Percentiles rank a stretch among this genome's conserved stretches.
Evolutionary conservation across 2,113 vertebrate genomes (phyloP).

Genomic region (Labrus mixtus): DNA sequence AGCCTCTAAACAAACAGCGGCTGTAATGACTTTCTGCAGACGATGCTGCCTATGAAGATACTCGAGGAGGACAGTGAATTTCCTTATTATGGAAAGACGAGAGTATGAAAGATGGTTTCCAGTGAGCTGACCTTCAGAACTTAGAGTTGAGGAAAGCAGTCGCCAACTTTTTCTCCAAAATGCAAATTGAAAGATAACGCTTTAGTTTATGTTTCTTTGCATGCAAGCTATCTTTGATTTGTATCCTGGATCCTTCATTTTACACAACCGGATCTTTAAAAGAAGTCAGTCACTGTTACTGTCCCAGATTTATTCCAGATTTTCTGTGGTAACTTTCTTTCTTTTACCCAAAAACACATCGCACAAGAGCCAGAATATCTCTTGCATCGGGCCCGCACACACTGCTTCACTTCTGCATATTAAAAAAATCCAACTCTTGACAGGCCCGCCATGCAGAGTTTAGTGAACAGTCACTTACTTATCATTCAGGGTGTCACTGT

Average conservation of each 20-base stretch:
- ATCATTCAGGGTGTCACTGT: background rate
- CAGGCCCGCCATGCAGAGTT: background rate
- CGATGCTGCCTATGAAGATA: slow-evolving; percentile 10
- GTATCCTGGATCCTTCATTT: no score
- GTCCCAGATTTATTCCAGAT: no score
- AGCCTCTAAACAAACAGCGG: slow-evolving; percentile 29
- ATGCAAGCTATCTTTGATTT: no score
- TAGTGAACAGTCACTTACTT: background rate
- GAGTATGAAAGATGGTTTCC: background rate
- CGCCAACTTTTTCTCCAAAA: background rate
- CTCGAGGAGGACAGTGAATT: slow-evolving; percentile 2
- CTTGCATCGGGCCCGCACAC: background rate
- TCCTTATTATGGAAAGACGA: slow-evolving; percentile 6
- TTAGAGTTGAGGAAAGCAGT: background rate
- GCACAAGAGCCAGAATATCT: background rate
- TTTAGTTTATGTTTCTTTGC: no score
- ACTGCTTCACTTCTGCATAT: background rate
- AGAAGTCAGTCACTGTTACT: no score
- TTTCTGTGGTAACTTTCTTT: no score
- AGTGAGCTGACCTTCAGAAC: slow-evolving; percentile 11
- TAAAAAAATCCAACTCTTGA: background rate
- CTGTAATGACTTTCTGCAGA: slow-evolving; percentile 34
- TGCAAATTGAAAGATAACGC: no score
- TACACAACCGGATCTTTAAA: no score
- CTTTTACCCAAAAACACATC: background rate